A percentile compares a stretch with the other conserved stretches of the same genome.
Evolutionary conservation across 2,888 invertebrate species (phyloP).

Genomic region (Apamea crenata): DNA sequence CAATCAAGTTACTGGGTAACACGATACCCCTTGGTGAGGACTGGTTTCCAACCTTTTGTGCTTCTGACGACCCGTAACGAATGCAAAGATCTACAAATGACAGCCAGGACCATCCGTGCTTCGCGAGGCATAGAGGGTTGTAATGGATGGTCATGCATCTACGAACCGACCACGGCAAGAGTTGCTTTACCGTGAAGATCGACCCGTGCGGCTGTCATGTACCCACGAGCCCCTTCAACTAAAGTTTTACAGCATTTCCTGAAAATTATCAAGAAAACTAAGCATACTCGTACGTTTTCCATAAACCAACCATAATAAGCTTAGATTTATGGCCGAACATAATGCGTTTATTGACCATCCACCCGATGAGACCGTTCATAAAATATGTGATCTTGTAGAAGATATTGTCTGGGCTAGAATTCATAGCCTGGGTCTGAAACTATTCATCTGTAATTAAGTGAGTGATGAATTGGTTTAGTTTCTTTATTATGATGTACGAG

Average conservation of each 20-base stretch:
- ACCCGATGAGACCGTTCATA: constrained; percentile 50
- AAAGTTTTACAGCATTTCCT: neutral
- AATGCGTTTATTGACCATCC: constrained; percentile 57
- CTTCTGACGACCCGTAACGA: too few species aligned
- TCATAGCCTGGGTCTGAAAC: constrained; percentile 34
- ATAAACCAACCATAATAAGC: constrained; percentile 28
- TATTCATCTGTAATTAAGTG: constrained; percentile 45
- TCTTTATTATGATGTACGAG: neutral
- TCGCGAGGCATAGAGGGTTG: too few species aligned
- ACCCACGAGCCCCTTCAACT: neutral
- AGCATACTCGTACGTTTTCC: neutral
- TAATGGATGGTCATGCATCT: too few species aligned
- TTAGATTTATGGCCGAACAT: constrained; percentile 46
- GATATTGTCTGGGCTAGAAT: constrained; percentile 61
- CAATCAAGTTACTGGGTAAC: too few species aligned
- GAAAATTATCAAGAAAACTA: constrained; percentile 4
- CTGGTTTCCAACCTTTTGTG: too few species aligned
- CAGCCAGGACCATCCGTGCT: too few species aligned
- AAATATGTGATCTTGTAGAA: constrained; percentile 49
- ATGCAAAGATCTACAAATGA: too few species aligned
- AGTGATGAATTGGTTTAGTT: constrained; percentile 23
- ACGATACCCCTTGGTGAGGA: too few species aligned
- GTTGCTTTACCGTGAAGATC: too few species aligned
- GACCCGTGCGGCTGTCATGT: too few species aligned
- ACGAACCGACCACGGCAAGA: too few species aligned